A percentile compares a stretch with the other conserved stretches of the same genome.
Evolutionary conservation across 2,888 invertebrate species (phyloP).

Genomic region (Melitaea athalia): DNA sequence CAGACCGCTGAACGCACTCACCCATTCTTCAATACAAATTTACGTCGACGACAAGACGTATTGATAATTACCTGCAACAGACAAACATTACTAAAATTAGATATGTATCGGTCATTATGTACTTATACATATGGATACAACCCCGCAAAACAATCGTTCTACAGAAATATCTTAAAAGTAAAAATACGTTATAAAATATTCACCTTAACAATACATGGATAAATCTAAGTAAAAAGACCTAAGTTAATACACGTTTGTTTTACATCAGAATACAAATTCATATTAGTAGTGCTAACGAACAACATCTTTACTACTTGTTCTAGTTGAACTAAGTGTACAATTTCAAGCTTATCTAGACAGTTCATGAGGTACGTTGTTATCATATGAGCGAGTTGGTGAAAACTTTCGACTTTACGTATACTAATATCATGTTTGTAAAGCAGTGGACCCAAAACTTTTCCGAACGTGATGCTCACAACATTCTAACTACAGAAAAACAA

Average conservation of each 20-base stretch:
- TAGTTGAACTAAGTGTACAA: conserved; percentile 41
- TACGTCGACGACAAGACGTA: conserved; percentile 47
- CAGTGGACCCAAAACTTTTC: conserved; percentile 64
- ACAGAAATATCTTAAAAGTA: background rate
- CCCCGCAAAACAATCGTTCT: background rate
- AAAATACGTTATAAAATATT: background rate
- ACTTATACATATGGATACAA: background rate
- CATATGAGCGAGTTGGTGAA: conserved; percentile 23
- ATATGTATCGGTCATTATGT: background rate
- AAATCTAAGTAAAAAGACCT: background rate
- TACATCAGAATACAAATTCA: conserved; percentile 7
- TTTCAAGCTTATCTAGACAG: conserved; percentile 39
- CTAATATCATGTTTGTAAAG: conserved; percentile 35
- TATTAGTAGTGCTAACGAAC: conserved; percentile 11
- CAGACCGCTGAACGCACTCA: conserved; percentile 63
- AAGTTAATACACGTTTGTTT: background rate
- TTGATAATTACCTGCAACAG: conserved; percentile 56
- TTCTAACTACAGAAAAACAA: conserved; percentile 72
- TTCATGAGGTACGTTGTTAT: conserved; percentile 30
- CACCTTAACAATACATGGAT: background rate
- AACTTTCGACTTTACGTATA: conserved; percentile 9
- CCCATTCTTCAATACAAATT: conserved; percentile 55
- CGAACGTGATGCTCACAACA: conserved; percentile 68
- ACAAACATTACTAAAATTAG: conserved; percentile 21
- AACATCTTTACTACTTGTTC: conserved; percentile 33